phyloP scores from a whole-genome alignment of 1,140 invertebrate species.

The Coenobita brevimanus region DNA sequence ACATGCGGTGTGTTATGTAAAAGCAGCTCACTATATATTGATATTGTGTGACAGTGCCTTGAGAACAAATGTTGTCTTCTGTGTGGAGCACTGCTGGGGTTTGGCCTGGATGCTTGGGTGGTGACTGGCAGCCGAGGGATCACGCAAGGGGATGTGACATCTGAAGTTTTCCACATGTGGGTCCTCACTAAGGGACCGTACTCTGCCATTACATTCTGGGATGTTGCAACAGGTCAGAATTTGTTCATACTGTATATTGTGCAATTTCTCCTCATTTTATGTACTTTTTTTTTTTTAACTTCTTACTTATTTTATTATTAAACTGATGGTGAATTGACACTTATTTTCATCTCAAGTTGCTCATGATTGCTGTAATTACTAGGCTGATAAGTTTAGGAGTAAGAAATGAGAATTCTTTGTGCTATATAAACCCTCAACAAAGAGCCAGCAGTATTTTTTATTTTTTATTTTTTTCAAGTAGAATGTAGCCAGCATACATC shows the following conservation, averaged over 20 bases:
- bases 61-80: constrained; percentile 45
- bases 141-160: too few species aligned
- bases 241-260: background rate
- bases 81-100: constrained; percentile 41
- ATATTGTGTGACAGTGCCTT: too few species aligned
- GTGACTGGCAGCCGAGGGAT: constrained; percentile 7
- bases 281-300: background rate
- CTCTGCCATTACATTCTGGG: constrained; percentile 47
- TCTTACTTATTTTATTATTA: background rate
- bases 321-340: background rate
- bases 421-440: too few species aligned
- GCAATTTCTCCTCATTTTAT: background rate
- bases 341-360: too few species aligned
- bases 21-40: too few species aligned
- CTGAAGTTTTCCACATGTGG: constrained; percentile 13
- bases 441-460: too few species aligned
- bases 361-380: too few species aligned
- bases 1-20: too few species aligned
- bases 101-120: constrained; percentile 45
- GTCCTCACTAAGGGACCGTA: constrained; percentile 44
- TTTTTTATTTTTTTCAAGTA: too few species aligned
- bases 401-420: too few species aligned
- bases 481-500: too few species aligned
- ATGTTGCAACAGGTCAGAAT: constrained; percentile 23
- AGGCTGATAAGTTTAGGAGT: too few species aligned